Conservation (phyloP, 2,888 invertebrate genomes). For the Aelia acuminata region DNA sequence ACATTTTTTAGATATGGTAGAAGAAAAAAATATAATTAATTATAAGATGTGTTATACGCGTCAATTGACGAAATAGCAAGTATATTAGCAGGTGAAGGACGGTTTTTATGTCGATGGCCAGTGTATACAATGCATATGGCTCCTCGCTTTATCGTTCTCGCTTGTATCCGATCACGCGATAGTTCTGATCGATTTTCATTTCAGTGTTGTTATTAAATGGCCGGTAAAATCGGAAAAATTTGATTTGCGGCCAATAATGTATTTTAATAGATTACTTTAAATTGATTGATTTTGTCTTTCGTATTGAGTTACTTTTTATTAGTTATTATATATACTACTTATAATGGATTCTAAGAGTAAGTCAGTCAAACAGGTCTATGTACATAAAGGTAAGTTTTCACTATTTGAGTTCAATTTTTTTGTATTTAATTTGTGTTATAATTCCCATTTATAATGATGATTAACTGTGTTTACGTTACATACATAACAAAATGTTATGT, state of each 20-base stretch:
- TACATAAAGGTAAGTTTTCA: conserved; percentile 61
- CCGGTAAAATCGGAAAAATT: conserved; percentile 59
- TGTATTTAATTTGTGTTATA: neutral
- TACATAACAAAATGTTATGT: no score
- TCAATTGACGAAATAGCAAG: neutral
- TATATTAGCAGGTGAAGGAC: neutral
- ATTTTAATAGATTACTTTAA: conserved; percentile 34
- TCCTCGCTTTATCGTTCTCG: conserved; percentile 56
- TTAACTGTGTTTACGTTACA: neutral
- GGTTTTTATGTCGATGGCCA: conserved; percentile 25
- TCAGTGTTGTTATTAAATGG: conserved; percentile 56
- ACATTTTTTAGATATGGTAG: neutral
- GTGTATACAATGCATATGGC: conserved; percentile 56
- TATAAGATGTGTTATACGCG: neutral
- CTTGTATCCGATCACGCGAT: conserved; percentile 57
- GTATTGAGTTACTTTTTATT: neutral
- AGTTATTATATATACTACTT: conserved; percentile 25
- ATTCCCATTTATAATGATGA: neutral
- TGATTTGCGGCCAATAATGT: conserved; percentile 32
- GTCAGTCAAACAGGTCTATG: conserved; percentile 62
- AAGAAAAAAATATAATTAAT: neutral
- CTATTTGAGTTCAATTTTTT: conserved; percentile 43
- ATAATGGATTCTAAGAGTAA: conserved; percentile 61
- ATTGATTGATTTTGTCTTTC: neutral
- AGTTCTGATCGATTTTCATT: conserved; percentile 59